Percentiles rank a stretch among this genome's conserved stretches.
These are phyloP conservation scores for Nipponacmea schrenckii DNA, from an alignment of 2,888 invertebrate species.

Conservation along the genomic window DNA sequence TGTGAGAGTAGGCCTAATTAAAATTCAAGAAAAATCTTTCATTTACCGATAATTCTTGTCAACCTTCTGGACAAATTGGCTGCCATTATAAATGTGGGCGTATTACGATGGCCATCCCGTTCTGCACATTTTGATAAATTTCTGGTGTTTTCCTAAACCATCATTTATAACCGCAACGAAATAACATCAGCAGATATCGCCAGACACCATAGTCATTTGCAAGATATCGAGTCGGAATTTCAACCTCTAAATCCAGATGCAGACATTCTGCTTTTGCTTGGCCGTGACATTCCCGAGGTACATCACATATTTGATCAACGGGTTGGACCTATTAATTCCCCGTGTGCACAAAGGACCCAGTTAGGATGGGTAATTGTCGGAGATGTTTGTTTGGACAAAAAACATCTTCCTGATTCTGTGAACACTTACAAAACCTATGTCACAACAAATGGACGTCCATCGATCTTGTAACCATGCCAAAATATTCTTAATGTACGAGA, in stretches of 20 bases:
- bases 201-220: constrained; percentile 15
- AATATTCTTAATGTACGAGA: constrained; percentile 2
- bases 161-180: constrained; percentile 15
- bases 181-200: constrained; percentile 24
- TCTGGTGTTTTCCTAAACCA: too few species aligned
- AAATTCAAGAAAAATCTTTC: too few species aligned
- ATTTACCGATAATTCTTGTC: too few species aligned
- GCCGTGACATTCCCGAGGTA: constrained; percentile 24
- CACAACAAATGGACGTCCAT: constrained; percentile 10
- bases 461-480: constrained; percentile 22
- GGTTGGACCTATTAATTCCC: constrained; percentile 10
- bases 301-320: constrained; percentile 24
- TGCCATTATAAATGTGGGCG: too few species aligned
- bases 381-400: constrained; percentile 31
- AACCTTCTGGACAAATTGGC: too few species aligned
- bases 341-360: constrained; percentile 19
- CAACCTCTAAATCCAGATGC: constrained; percentile 15
- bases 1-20: too few species aligned
- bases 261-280: constrained; percentile 23
- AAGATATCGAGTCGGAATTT: constrained; percentile 8
- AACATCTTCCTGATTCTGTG: constrained; percentile 16
- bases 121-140: too few species aligned
- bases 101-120: too few species aligned
- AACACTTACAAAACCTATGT: constrained; percentile 25
- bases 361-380: constrained; percentile 31